Conservation (phyloP, 1,140 invertebrate species). For the Apis florea region DNA sequence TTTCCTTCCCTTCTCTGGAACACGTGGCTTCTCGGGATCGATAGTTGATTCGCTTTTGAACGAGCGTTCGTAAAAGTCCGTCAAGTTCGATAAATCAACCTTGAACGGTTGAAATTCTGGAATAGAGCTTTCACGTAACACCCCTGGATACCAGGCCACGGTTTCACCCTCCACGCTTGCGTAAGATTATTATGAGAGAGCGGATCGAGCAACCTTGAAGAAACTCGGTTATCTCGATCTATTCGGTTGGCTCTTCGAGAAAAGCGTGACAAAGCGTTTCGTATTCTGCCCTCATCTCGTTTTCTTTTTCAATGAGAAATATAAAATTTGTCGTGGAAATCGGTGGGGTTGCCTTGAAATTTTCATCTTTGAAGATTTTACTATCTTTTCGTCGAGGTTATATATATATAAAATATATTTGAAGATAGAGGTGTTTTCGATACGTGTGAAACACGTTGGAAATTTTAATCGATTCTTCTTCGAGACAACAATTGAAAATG, state of each 20-base stretch:
- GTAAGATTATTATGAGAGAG: constrained; percentile 51
- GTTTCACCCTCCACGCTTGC: constrained; percentile 38
- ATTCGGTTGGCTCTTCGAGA: background rate
- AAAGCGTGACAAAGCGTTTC: background rate
- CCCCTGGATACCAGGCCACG: background rate
- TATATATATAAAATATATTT: too few species aligned
- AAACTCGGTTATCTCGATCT: constrained; percentile 34
- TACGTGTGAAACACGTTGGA: too few species aligned
- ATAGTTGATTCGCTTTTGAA: constrained; percentile 31
- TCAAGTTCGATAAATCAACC: constrained; percentile 8
- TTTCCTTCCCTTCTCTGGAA: background rate
- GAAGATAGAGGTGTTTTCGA: too few species aligned
- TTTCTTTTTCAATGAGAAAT: background rate
- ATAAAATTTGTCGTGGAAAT: background rate
- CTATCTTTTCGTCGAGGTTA: too few species aligned
- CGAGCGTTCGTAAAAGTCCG: constrained; percentile 15
- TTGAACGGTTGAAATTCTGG: background rate
- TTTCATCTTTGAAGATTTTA: background rate
- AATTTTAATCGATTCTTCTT: too few species aligned
- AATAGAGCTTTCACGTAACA: background rate
- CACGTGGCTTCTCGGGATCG: constrained; percentile 13
- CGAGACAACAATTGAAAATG: too few species aligned
- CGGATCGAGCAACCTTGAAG: constrained; percentile 52
- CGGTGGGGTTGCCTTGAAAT: background rate
- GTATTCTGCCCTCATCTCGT: background rate